Base-by-base conservation (phyloP, 2,797 vertebrate genomes). In the Chrysocyon brachyurus region DNA sequence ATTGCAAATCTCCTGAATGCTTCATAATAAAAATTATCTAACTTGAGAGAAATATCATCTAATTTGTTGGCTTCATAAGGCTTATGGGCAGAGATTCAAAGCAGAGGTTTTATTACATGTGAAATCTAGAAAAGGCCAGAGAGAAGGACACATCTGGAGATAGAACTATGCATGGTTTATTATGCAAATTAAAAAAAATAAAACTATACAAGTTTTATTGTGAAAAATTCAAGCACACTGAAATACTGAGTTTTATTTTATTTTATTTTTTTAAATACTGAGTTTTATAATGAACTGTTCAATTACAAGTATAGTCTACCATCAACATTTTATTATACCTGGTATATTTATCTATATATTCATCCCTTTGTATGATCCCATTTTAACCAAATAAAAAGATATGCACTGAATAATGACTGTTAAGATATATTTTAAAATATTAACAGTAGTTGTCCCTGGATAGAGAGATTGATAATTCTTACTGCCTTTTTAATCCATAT, bases 71-170 rank as follows among this genome's bases (percentile, higher is more conserved):
- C 12, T 86, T 82, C 9, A 5, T 70, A 87, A 82, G 5, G 56
- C 56, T 64, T 54, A 19, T 40, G 24, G 77, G 36, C 63, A 94
- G 8, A 16, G 49, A 40, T 90, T 87, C 77, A 96, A 90, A 66
- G 19, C 12, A 82, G 33, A 90, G 68, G 46, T 54, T 63, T 90
- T 21, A 54, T 49, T 26, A 86, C 12, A 26, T 70, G 33, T 77
- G 66, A 94, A 96, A 84, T 91, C 56, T 49, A 87, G 59, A 94
- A 92, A 96, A 64, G 19, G 61, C 26, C 82, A 77, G 22, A 59
- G 4, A 89, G 16, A 78, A 85, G 16, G 33, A 46, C 21, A 90
- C 22, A 83, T 64, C 16, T 92, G 49, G 61, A 90, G 40, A 46
- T 8, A 46, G 86, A 93, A 90, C 16, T 66, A 90, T 2, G 7